Evolutionary conservation across 64 coral and sea anemone genomes (phyloP).

Genomic region (Platygyra sinensis): DNA sequence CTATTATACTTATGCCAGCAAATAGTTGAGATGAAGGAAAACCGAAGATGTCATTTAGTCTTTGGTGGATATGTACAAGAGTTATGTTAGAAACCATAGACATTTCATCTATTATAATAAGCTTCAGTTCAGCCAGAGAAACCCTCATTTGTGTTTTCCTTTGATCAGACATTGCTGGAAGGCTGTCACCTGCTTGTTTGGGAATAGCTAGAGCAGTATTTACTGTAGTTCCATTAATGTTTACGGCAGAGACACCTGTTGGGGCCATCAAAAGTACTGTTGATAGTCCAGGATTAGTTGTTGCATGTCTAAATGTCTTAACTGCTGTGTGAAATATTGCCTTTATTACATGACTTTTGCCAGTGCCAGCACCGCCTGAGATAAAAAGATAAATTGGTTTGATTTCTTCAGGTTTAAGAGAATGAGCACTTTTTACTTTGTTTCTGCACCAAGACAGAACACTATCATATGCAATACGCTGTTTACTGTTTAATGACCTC

Average conservation of each 20-base stretch:
- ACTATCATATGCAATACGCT: slow-evolving; percentile 25
- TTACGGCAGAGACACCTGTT: slow-evolving; percentile 50
- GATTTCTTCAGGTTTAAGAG: not conserved
- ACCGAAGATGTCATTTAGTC: slow-evolving; percentile 49
- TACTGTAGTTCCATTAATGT: slow-evolving; percentile 42
- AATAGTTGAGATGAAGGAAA: not conserved
- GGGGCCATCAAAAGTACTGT: slow-evolving; percentile 62
- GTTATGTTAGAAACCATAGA: slow-evolving; percentile 63
- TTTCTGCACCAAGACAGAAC: slow-evolving; percentile 48
- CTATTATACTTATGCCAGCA: slow-evolving; percentile 28
- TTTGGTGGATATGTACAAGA: slow-evolving; percentile 47
- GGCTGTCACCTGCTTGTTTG: slow-evolving; percentile 49
- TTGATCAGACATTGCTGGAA: slow-evolving; percentile 47
- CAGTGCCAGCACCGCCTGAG: slow-evolving; percentile 15
- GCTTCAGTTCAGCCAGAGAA: slow-evolving; percentile 17
- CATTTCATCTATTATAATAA: slow-evolving; percentile 71
- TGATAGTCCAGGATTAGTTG: slow-evolving; percentile 34
- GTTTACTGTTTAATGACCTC: slow-evolving; percentile 35
- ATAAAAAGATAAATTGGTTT: slow-evolving; percentile 18
- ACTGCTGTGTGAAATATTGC: slow-evolving; percentile 60
- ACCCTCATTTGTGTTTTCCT: slow-evolving; percentile 45
- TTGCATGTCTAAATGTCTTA: slow-evolving; percentile 43
- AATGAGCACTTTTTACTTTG: not conserved
- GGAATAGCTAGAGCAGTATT: slow-evolving; percentile 70
- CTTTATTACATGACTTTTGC: slow-evolving; percentile 61